Base-by-base conservation (phyloP, 2,113 vertebrate species). In the Myocastor coypus region DNA sequence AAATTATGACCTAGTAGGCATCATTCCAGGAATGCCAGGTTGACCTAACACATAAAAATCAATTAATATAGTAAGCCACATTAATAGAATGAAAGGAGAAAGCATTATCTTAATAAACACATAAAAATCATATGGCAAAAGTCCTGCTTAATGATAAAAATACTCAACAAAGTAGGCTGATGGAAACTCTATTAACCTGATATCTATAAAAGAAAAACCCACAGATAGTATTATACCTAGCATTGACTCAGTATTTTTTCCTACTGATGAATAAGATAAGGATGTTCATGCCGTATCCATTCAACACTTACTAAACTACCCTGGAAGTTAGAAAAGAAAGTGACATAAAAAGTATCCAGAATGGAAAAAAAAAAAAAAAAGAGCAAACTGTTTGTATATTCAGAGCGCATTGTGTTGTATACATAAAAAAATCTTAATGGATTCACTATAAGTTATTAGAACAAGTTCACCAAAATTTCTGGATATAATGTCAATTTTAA, bases 21-120 rank as follows among this genome's bases (percentile, higher is more conserved):
- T 80, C 89, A 96, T 80, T 11, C 7, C 11, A 71, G 71, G 46
- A 66, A 94, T 66, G 19, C 14, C 85, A 89, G 42, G 14, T 46
- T 71, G 24, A 40, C 50, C 37, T 85, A 89, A 94, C 69, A 42
- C 42, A 71, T 71, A n/a, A 96, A 63, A 88, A 69, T 92, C 37
- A 78, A 91, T 61, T 83, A 57, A 83, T 55, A 20, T 50, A 77
- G 87, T 87, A 90, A 0, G 66, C 17, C 13, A 82, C 28, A 63
- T 77, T 57, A 63, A 32, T 32, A 68, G 59, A 87, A 86, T 66
- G 14, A 90, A 86, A 46, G 7, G 4, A 32, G 37, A 50, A 66
- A 61, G 46, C n/a, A 59, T 12, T n/a, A 69, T 28, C 32, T 94
- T 84, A 64, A 92, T 32, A 71, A 30, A 73, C 73, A 2, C 11